Evolutionary conservation across 1,140 invertebrate genomes (phyloP), one percentile per base, ranked within the genome.

Genomic region (Listronotus oregonensis): DNA sequence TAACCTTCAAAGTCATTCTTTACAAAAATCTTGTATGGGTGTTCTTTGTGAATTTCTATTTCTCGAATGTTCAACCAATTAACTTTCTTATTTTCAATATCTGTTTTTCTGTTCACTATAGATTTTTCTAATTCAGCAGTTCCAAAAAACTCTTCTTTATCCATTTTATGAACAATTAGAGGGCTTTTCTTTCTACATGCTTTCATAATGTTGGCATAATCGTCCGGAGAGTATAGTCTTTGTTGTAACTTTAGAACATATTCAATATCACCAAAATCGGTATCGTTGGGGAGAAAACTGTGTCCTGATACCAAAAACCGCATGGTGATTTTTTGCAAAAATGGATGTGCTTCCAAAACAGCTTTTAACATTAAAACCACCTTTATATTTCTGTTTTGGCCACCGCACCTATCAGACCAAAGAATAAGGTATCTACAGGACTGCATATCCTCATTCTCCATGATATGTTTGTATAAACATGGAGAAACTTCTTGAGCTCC

Each of bases 351-450:
- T 15, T 60, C 43, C 27, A 60, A 40, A 32, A 49, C 42, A n/a
- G 43, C 43, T 34, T 34, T 60, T 34, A 60, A 31, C 44, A 60
- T 49, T 27, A n/a, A 60, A 39, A 37, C 17, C 57, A 17, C 40
- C 27, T 60, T 60, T 32, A 60, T 60, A 40, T 49, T 60, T 34
- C 32, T 34, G 57, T 60, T 60, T 60, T 60, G 57, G n/a, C 43
- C n/a, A n/a, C n/a, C n/a, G n/a, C n/a, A n/a, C n/a, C n/a, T n/a
- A n/a, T n/a, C n/a, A n/a, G n/a, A n/a, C n/a, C n/a, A n/a, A n/a
- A n/a, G n/a, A n/a, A n/a, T n/a, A n/a, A n/a, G n/a, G n/a, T n/a
- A n/a, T n/a, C 44, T 34, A 58, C 42, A 58, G 11, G 39, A 18
- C 21, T 18, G 34, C 40, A 58, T 43, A 40, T 42, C 39, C 18